Base-by-base conservation (phyloP, 2,888 invertebrate genomes). In the Coleophora deauratella region DNA sequence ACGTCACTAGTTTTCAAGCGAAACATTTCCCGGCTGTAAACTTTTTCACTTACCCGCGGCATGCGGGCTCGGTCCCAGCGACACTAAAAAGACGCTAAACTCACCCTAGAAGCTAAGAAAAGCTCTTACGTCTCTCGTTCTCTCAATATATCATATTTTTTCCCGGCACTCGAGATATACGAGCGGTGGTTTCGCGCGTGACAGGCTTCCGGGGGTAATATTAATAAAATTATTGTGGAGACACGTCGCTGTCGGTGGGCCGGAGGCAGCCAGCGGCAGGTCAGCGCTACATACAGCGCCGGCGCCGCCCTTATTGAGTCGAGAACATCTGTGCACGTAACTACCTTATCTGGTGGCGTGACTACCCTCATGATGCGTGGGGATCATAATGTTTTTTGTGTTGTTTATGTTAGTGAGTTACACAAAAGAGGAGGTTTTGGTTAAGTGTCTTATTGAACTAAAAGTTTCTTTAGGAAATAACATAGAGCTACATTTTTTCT, bases 191-290 rank as follows among this genome's bases (percentile, higher is more conserved):
- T 68, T 62, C 77, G 82, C 67, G 75, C 80, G 81, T 85, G 84
- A 82, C 84, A 77, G 73, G 68, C 78, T 78, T 79, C 69, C 61
- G 72, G 70, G 78, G 75, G 76, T 73, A 77, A 81, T 85, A 82
- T 85, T 84, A 84, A 85, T 85, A 84, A 84, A 84, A 84, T 84
- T 82, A 84, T 80, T 81, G 80, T 81, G 70, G 69, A 66, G 78
- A 80, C 82, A 79, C 80, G 77, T 78, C 70, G 62, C 52, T 57
- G 52, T 59, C 68, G 72, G 76, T 21, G 21, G 21, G 21, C 21
- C 21, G 3, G 21, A 21, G 21, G 21, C 21, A 21, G 21, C 21
- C 21, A 3, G 21, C 3, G 21, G 21, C 21, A 21, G 21, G 21
- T 21, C 21, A 21, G 21, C 21, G 3, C 21, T 4, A 6, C 6